Conservation (phyloP, 2,888 invertebrate species). For the Eristalinus aeneus region DNA sequence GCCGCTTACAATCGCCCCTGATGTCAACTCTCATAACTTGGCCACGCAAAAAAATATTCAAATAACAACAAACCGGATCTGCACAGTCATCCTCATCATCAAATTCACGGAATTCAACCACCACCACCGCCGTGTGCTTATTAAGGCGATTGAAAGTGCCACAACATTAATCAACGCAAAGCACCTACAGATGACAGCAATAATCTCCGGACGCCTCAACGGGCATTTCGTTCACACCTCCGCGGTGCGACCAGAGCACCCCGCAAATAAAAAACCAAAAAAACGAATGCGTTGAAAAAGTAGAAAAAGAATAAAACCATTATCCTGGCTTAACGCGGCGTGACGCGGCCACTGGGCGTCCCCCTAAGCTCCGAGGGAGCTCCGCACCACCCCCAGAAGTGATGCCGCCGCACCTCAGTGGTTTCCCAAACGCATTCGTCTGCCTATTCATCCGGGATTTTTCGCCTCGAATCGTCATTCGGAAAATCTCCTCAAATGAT, state of each 20-base stretch:
- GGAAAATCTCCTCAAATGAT: constrained; percentile 30
- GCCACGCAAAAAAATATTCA: not conserved
- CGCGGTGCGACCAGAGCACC: not conserved
- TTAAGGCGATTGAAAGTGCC: constrained; percentile 63
- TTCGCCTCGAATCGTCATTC: constrained; percentile 26
- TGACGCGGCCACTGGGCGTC: not conserved
- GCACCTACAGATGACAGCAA: constrained; percentile 67
- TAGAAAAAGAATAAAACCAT: constrained; percentile 35
- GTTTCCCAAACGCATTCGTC: constrained; percentile 49
- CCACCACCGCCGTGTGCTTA: constrained; percentile 4
- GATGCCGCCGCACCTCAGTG: not conserved
- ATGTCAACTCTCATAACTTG: constrained; percentile 48
- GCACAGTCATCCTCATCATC: not conserved
- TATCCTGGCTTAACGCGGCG: constrained; percentile 37
- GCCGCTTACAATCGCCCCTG: constrained; percentile 24
- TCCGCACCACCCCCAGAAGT: not conserved
- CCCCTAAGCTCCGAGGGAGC: not conserved
- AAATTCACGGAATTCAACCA: not conserved
- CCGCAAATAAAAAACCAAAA: constrained; percentile 15
- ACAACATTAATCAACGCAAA: constrained; percentile 69
- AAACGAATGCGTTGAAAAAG: no score
- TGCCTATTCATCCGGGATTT: constrained; percentile 57
- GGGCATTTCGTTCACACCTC: not conserved
- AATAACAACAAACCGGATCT: not conserved
- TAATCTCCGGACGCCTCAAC: constrained; percentile 48